A percentile compares a stretch with the other conserved stretches of the same genome.
These are phyloP conservation scores for Nothoprocta perdicaria DNA, from an alignment of 2,113 vertebrate genomes.

Conservation along the genomic window DNA sequence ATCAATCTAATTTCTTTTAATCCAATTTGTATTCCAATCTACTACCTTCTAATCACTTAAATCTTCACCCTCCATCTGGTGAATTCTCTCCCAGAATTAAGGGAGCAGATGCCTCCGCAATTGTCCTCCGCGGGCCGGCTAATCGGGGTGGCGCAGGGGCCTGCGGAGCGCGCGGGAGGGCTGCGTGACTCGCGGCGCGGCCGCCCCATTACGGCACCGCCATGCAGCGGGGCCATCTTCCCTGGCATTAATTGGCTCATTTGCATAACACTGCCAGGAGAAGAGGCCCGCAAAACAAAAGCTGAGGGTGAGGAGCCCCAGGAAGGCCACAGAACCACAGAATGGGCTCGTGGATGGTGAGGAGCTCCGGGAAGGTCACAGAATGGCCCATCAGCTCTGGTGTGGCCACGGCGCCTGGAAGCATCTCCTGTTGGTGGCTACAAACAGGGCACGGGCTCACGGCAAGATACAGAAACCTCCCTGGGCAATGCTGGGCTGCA, in stretches of 20 bases:
- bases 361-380: slow-evolving; percentile 8
- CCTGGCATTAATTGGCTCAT: slow-evolving; percentile 80
- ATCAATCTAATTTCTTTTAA: slow-evolving; percentile 98
- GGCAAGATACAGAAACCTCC: slow-evolving; percentile 35
- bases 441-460: slow-evolving; percentile 28
- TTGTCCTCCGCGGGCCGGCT: slow-evolving; percentile 88
- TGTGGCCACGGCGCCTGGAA: slow-evolving; percentile 59
- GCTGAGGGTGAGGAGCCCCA: slow-evolving; percentile 51
- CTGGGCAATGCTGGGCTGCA: not conserved
- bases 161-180: slow-evolving; percentile 76
- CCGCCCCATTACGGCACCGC: slow-evolving; percentile 78
- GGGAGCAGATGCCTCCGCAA: slow-evolving; percentile 91
- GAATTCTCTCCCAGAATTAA: slow-evolving; percentile 88
- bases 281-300: slow-evolving; percentile 69
- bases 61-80: slow-evolving; percentile 97
- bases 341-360: not conserved
- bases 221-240: slow-evolving; percentile 78
- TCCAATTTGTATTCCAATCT: slow-evolving; percentile 99
- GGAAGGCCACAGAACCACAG: slow-evolving; percentile 41
- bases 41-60: slow-evolving; percentile 97
- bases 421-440: slow-evolving; percentile 23
- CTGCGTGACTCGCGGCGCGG: slow-evolving; percentile 81
- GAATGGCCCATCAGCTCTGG: slow-evolving; percentile 67
- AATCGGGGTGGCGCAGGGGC: slow-evolving; percentile 82
- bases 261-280: slow-evolving; percentile 77